These are phyloP conservation scores for Enhydra lutris DNA, from an alignment of 2,113 vertebrate genomes.

Conservation along the genomic window DNA sequence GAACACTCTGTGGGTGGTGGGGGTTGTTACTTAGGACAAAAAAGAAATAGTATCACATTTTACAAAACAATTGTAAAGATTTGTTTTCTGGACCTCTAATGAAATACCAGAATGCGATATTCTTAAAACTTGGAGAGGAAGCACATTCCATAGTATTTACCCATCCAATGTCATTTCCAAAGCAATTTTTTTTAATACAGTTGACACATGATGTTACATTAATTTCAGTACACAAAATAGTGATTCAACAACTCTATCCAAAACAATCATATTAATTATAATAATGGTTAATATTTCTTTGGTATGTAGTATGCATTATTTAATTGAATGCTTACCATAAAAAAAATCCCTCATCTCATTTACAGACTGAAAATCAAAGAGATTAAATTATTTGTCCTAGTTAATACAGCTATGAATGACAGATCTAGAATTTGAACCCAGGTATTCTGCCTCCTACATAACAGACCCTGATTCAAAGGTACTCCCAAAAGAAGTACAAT, in stretches of 20 bases:
- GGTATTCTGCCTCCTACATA: background rate
- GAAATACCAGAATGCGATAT: background rate
- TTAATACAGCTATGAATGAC: background rate
- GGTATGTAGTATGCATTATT: background rate
- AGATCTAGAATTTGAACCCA: slow-evolving; percentile 15
- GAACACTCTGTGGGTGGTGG: background rate
- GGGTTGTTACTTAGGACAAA: background rate
- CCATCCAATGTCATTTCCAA: background rate
- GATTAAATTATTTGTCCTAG: background rate
- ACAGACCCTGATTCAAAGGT: background rate
- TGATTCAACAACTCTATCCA: background rate
- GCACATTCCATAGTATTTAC: background rate
- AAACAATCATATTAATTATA: background rate
- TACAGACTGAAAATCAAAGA: background rate
- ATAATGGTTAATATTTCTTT: background rate
- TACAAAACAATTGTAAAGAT: background rate
- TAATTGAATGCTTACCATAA: background rate
- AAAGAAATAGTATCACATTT: background rate
- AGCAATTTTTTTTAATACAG: background rate
- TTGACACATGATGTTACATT: background rate
- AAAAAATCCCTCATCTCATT: background rate
- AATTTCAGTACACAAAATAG: background rate
- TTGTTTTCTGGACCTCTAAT: background rate
- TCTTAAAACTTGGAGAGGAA: background rate
- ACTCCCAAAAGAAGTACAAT: background rate